phyloP scores from a whole-genome alignment of 2,113 vertebrate genomes.

The Grantiella picta region DNA sequence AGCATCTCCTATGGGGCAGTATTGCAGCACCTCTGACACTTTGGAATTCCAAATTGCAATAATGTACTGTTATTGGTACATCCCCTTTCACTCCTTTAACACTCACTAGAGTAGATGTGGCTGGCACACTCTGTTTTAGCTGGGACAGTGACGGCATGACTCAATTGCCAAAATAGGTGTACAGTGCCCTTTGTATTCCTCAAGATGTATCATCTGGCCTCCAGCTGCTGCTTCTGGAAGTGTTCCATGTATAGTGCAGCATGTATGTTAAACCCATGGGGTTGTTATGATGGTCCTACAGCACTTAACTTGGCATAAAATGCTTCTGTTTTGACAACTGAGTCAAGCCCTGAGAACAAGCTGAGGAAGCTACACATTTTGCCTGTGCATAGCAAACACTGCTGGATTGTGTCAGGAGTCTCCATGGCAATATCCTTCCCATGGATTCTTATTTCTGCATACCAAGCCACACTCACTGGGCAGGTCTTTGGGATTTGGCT shows the following conservation, averaged over 20 bases:
- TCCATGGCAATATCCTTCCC: background rate
- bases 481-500: background rate
- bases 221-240: background rate
- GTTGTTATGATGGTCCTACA: background rate
- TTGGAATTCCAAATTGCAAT: background rate
- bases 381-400: background rate
- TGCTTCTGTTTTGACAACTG: background rate
- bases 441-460: background rate
- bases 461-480: background rate
- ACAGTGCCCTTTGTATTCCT: background rate
- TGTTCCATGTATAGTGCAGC: background rate
- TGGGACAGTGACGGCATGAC: background rate
- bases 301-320: background rate
- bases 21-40: background rate
- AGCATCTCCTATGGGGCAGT: background rate
- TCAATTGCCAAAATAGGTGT: background rate
- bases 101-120: background rate
- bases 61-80: background rate
- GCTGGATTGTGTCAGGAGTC: background rate
- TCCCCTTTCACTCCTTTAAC: background rate
- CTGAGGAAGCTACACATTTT: background rate
- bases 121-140: background rate
- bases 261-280: background rate
- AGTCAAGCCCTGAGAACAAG: background rate
- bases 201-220: background rate